Percentiles rank a stretch among this genome's conserved stretches.
phyloP scores from a whole-genome alignment of 1,140 invertebrate species.

The Drosophila trapezifrons region DNA sequence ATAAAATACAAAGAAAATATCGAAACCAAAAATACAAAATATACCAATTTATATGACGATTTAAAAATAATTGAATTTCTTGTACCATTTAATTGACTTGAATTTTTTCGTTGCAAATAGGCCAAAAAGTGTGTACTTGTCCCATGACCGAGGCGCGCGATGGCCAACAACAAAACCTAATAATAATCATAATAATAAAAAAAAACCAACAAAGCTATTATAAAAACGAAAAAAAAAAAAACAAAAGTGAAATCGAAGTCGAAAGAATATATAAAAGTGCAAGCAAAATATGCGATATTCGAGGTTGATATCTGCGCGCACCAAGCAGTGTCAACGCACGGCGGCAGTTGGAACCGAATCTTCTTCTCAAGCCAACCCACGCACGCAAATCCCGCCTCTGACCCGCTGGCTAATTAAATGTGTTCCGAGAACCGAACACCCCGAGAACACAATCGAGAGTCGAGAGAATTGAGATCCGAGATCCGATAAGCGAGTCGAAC shows the following conservation, averaged over 20 bases:
- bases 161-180: conserved; percentile 84
- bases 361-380: conserved; percentile 42
- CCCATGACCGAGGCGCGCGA: conserved; percentile 84
- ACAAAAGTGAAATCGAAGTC: conserved; percentile 44
- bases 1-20: conserved; percentile 45
- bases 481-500: conserved; percentile 13
- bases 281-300: conserved; percentile 56
- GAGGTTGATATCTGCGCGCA: conserved; percentile 57
- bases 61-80: conserved; percentile 58
- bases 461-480: conserved; percentile 19
- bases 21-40: conserved; percentile 36
- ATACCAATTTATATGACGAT: conserved; percentile 73
- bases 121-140: conserved; percentile 85
- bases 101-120: conserved; percentile 84
- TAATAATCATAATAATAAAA: conserved; percentile 70
- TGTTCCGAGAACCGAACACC: conserved; percentile 27
- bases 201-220: conserved; percentile 55
- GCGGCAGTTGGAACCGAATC: conserved; percentile 39
- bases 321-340: conserved; percentile 39
- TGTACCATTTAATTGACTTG: conserved; percentile 83
- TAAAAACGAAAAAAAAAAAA: conserved; percentile 52
- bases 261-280: conserved; percentile 52
- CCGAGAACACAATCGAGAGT: conserved; percentile 19
- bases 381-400: conserved; percentile 35
- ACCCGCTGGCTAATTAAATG: conserved; percentile 29